Evolutionary conservation across 2,113 vertebrate genomes (phyloP), one percentile per base, ranked within the genome.

Genomic region (Gallinago media): DNA sequence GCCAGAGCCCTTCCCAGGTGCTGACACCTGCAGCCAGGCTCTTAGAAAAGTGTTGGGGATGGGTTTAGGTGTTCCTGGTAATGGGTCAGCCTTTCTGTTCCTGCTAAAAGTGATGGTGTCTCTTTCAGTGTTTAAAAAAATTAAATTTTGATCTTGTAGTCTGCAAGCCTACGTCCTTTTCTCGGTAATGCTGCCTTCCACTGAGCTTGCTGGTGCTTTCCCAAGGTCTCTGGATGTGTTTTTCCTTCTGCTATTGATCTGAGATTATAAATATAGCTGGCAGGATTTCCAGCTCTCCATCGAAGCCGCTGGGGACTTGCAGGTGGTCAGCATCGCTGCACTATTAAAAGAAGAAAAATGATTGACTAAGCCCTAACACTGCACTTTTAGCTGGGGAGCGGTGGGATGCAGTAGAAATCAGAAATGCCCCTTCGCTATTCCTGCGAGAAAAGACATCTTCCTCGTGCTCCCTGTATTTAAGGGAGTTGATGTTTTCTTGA

Each of bases 221-320:
- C 36, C 46, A 42, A 79, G 77, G 71, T 59, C 92, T 92, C 86
- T 91, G 71, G 50, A 25, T 74, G 42, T 89, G 34, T 47, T 95
- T 94, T 88, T 86, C 85, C 50, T 88, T 88, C 85, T 86, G 55
- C 42, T 92, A 83, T 96, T 94, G 95, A 96, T 93, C 75, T 22
- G 63, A 40, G 58, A 67, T 88, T 84, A 90, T 71, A 96, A 95
- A 94, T 95, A 74, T 10, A 74, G 44, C 74, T 83, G 90, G 85
- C 81, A 77, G 75, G 71, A 36, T 62, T 90, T 85, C 50, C 38
- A 70, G 70, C 55, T 74, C 6, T 70, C 85, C 2, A 0, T 70
- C 15, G 2, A 34, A 80, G 85, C 55, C 82, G 21, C 0, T 42
- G 70, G 34, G 67, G 56, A 38, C 71, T 83, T 87, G 93, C 85